Conservation (phyloP, 53 echinoderm and acorn worm genomes). For the Mesocentrotus franciscanus region DNA sequence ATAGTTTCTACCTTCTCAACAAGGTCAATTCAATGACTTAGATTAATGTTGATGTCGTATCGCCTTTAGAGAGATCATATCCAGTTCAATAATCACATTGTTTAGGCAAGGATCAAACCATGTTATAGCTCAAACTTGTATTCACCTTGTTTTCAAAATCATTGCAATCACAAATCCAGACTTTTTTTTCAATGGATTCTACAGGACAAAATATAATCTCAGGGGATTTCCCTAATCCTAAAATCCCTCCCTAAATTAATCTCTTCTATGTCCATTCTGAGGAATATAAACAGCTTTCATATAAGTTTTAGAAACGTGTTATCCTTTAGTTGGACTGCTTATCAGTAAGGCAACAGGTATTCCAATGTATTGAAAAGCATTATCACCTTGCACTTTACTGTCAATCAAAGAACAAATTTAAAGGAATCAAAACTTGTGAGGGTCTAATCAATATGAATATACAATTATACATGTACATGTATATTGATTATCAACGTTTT, state of each 20-base stretch:
- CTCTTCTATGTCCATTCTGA: neutral
- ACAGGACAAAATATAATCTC: neutral
- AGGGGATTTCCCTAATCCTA: neutral
- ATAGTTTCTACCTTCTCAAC: neutral
- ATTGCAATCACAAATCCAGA: neutral
- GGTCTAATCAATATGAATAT: too few species aligned
- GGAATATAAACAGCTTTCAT: neutral
- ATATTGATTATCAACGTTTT: too few species aligned
- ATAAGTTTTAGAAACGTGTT: neutral
- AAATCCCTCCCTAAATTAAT: neutral
- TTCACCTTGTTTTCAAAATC: neutral
- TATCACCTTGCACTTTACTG: neutral
- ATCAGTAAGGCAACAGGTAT: neutral
- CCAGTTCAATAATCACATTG: neutral
- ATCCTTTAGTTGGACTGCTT: neutral
- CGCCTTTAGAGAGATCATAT: neutral
- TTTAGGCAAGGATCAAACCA: neutral
- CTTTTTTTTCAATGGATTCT: neutral
- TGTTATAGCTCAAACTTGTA: neutral
- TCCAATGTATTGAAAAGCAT: neutral
- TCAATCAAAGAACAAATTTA: neutral
- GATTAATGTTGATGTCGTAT: neutral
- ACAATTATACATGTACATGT: too few species aligned
- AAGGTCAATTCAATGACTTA: neutral
- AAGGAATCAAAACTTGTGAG: neutral